These are phyloP conservation scores for Syrrhaptes paradoxus DNA, from an alignment of 2,113 vertebrate species.

Conservation along the genomic window DNA sequence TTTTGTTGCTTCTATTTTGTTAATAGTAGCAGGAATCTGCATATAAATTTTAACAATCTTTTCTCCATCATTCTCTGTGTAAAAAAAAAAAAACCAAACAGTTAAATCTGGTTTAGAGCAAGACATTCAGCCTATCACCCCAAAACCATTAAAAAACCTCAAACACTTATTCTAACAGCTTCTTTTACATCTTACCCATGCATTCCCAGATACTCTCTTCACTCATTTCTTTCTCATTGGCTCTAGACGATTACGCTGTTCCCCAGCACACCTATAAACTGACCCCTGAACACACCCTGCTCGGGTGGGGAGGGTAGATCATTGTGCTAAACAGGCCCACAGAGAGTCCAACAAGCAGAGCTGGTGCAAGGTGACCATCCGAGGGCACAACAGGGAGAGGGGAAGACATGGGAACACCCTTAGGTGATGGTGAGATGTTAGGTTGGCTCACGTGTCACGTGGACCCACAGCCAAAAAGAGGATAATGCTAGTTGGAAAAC, in stretches of 20 bases:
- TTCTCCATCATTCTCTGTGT: constrained; percentile 57
- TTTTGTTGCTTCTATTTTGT: constrained; percentile 67
- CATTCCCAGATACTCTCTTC: not conserved
- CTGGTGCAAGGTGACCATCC: not conserved
- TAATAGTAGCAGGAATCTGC: constrained; percentile 67
- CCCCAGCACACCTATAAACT: not conserved
- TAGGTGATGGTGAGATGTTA: not conserved
- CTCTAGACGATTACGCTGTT: not conserved
- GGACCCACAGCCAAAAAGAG: not conserved
- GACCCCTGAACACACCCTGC: not conserved
- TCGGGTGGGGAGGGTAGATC: not conserved
- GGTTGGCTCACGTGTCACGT: rapidly evolving
- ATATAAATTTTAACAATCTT: constrained; percentile 73
- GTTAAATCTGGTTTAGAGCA: not conserved
- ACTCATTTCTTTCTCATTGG: not conserved
- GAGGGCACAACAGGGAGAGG: not conserved
- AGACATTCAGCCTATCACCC: not conserved
- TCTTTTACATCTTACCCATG: not conserved
- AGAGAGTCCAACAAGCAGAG: not conserved
- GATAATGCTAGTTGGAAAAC: rapidly evolving
- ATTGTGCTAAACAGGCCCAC: rapidly evolving
- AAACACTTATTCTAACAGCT: no score
- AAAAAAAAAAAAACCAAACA: not conserved
- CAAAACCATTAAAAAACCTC: not conserved
- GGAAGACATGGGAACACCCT: not conserved